A percentile compares a stretch with the other conserved stretches of the same genome.
These are phyloP conservation scores for Hemicordylus capensis DNA, from an alignment of 2,113 vertebrate species.

Conservation along the genomic window DNA sequence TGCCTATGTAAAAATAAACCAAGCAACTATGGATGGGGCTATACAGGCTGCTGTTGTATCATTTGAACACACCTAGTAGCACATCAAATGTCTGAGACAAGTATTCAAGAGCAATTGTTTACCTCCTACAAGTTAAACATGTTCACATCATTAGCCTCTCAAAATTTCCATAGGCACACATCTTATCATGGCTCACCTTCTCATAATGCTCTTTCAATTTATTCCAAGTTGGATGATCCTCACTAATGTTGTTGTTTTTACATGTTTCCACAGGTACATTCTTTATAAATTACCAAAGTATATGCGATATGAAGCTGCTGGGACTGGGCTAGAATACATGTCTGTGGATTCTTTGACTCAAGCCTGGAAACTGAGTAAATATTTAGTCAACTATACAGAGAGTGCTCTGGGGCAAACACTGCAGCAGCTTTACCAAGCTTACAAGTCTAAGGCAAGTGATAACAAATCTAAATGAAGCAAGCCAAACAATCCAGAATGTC, in stretches of 20 bases:
- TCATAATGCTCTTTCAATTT: neutral
- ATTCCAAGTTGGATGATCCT: neutral
- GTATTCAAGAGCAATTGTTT: neutral
- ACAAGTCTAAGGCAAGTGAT: constrained; percentile 77
- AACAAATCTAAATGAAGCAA: neutral
- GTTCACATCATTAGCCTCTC: neutral
- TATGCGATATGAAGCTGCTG: constrained; percentile 57
- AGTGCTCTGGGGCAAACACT: constrained; percentile 83
- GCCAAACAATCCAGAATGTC: neutral
- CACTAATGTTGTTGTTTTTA: constrained; percentile 28
- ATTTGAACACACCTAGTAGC: neutral
- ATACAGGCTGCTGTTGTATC: neutral
- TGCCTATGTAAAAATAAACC: neutral
- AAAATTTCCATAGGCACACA: neutral
- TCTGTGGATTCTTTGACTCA: constrained; percentile 84
- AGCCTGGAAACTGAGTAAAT: constrained; percentile 80
- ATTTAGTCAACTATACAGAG: constrained; percentile 80
- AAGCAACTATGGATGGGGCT: neutral
- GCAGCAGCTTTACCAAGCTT: constrained; percentile 80
- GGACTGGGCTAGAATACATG: constrained; percentile 87
- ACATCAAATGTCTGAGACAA: neutral
- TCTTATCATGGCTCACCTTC: neutral
- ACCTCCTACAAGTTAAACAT: neutral
- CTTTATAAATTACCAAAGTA: constrained; percentile 89
- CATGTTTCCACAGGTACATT: constrained; percentile 78